Evolutionary conservation across 2,888 invertebrate species (phyloP), one percentile per base, ranked within the genome.

Genomic region (Drosophila nr. medialis): DNA sequence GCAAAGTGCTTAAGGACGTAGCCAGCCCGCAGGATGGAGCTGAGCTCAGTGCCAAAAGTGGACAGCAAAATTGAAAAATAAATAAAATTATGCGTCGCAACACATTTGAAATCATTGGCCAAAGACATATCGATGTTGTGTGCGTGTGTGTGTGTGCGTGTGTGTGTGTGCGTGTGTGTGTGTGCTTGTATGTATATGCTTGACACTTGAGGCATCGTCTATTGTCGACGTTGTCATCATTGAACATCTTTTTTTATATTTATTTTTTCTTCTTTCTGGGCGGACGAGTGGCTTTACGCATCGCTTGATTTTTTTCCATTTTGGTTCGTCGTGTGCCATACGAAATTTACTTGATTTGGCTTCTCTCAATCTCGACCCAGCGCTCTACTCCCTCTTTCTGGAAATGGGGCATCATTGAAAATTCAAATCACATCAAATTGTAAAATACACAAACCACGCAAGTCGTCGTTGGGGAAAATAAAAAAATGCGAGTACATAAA

Each of bases 401-500:
- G 53, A 68, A 68, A 68, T 70, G 72, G 72, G 72, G 74, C 81
- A 77, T 77, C 90, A 89, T 90, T 89, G 86, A 79, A 76, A 83
- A 89, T 89, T 90, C 90, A 89, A 87, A 88, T 87, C 90, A 88
- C 90, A 90, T 75, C 86, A 76, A 81, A 87, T 81, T 80, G 79
- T 78, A 89, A 89, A 89, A 85, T 83, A 80, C 77, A 90, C 83
- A 89, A 86, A 80, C 74, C 80, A 83, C 77, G 72, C 71, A 81
- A 74, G 81, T 79, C 76, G 70, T 72, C 72, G 75, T 64, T 50
- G 56, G 68, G 66, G 34, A 71, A 69, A 80, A 72, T 24, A 87
- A 77, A 84, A 86, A 81, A 81, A 83, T 83, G 72, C 76, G 72
- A 86, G 76, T 89, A 86, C 84, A 89, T 89, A 89, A 89, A 89